Conservation (phyloP, 2,113 vertebrate genomes). For the Chaetops frenatus region DNA sequence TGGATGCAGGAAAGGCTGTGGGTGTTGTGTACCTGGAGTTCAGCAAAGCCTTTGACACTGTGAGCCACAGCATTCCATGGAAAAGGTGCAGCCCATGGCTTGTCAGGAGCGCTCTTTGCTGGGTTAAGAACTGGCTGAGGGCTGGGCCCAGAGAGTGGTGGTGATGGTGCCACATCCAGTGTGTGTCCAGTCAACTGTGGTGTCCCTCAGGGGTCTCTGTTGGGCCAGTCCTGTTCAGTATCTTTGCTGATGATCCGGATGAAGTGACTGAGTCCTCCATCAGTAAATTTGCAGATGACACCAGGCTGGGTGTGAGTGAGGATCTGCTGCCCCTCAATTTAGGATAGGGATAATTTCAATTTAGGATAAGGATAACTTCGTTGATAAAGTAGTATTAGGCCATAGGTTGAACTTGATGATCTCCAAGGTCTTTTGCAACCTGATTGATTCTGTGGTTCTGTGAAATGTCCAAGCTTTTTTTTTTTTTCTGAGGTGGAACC, state of each 20-base stretch:
- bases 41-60: not conserved
- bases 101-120: not conserved
- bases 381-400: not conserved
- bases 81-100: not conserved
- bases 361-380: not conserved
- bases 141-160: not conserved
- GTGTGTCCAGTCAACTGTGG: not conserved
- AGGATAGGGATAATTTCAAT: not conserved
- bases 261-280: not conserved
- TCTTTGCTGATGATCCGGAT: not conserved
- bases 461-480: not conserved
- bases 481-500: not conserved
- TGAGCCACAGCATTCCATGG: not conserved
- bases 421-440: not conserved
- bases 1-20: not conserved
- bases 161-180: not conserved
- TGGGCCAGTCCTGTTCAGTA: not conserved
- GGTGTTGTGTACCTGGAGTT: not conserved
- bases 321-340: not conserved
- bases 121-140: not conserved
- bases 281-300: too few species aligned
- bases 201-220: not conserved
- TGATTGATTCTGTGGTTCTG: not conserved
- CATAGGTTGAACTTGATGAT: too few species aligned
- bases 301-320: not conserved